Conservation (phyloP, 2,888 invertebrate species). For the Ganaspis brasiliensis region DNA sequence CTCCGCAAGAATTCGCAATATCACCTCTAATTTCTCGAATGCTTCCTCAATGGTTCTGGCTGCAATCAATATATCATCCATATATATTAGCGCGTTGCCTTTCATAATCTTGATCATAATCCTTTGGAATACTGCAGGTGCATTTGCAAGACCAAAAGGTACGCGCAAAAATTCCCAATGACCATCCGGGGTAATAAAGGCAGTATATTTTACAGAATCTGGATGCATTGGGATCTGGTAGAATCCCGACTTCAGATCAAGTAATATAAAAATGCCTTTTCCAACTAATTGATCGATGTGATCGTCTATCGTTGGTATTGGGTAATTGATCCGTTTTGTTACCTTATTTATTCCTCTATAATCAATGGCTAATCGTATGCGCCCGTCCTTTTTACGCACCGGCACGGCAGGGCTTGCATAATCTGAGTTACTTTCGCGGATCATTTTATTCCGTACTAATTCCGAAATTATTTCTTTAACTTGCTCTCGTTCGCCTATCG, state of each 20-base stretch:
- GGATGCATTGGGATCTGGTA: slow-evolving; percentile 73
- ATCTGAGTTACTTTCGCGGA: slow-evolving; percentile 50
- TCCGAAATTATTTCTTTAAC: slow-evolving; percentile 56
- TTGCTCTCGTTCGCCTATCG: slow-evolving; percentile 56
- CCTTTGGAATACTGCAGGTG: slow-evolving; percentile 48
- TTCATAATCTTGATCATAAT: slow-evolving; percentile 51
- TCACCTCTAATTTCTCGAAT: slow-evolving; percentile 61
- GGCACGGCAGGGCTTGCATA: slow-evolving; percentile 17
- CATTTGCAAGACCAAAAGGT: slow-evolving; percentile 41
- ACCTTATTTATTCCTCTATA: slow-evolving; percentile 33
- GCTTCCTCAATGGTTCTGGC: slow-evolving; percentile 53
- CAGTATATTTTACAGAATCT: slow-evolving; percentile 70
- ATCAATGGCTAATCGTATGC: slow-evolving; percentile 11
- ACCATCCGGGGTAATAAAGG: slow-evolving; percentile 76
- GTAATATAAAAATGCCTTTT: slow-evolving; percentile 65
- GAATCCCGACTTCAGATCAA: slow-evolving; percentile 72
- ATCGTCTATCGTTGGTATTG: slow-evolving; percentile 76
- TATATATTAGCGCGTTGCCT: slow-evolving; percentile 33
- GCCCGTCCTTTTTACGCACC: slow-evolving; percentile 16
- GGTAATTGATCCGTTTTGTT: slow-evolving; percentile 67
- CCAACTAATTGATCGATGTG: slow-evolving; percentile 70
- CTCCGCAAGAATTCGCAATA: slow-evolving; percentile 60
- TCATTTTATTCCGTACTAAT: slow-evolving; percentile 55
- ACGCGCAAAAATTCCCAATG: slow-evolving; percentile 71
- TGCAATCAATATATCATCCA: slow-evolving; percentile 65